Percentiles rank a stretch among this genome's conserved stretches.
Conservation (phyloP, 2,113 vertebrate genomes). For the Crotophaga sulcirostris region DNA sequence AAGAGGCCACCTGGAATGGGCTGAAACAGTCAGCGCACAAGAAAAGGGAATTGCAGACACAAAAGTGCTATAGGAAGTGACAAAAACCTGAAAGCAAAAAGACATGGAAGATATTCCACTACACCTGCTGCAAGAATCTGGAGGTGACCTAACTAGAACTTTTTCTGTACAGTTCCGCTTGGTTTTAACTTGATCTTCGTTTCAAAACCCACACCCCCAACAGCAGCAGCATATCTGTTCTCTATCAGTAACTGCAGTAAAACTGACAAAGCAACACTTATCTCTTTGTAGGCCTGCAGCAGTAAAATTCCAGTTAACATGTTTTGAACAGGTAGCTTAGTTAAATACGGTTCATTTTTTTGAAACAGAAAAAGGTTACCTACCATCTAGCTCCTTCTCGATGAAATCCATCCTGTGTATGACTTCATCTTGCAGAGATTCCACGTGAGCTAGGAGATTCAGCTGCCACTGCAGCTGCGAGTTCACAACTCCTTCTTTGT, state of each 20-base stretch:
- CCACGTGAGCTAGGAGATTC: slow-evolving; percentile 91
- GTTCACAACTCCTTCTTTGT: slow-evolving; percentile 77
- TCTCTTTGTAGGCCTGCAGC: background rate
- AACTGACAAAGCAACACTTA: background rate
- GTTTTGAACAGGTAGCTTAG: background rate
- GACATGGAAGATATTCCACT: background rate
- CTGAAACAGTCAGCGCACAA: background rate
- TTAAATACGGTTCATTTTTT: background rate
- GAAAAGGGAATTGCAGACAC: background rate
- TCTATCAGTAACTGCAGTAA: background rate
- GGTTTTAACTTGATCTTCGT: background rate
- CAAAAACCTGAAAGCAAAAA: background rate
- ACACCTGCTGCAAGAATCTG: background rate
- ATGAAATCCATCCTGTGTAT: slow-evolving; percentile 95
- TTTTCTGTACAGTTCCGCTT: background rate
- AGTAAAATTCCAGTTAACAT: background rate
- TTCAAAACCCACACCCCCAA: background rate
- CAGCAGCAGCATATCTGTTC: background rate
- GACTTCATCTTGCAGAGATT: slow-evolving; percentile 92
- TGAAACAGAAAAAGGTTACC: background rate
- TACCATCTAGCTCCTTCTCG: slow-evolving; percentile 95
- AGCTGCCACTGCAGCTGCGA: slow-evolving; percentile 90
- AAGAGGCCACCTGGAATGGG: background rate
- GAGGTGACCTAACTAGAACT: background rate
- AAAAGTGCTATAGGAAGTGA: background rate